phyloP scores from a whole-genome alignment of 2,888 invertebrate genomes.

The Tetheella fluctuosa region DNA sequence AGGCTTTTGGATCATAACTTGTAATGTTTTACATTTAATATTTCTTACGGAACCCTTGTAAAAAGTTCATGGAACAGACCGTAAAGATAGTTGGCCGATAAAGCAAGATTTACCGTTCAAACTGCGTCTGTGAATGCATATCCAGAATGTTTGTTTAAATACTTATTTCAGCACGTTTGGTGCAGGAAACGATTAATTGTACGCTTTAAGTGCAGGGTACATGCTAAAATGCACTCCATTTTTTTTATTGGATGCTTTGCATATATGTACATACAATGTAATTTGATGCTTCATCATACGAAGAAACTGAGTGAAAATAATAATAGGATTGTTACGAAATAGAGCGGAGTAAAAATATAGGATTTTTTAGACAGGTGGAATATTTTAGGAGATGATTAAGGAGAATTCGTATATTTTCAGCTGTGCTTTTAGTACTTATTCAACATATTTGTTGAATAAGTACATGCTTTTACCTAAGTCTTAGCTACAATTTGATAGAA shows the following conservation, averaged over 20 bases:
- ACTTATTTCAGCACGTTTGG: conserved; percentile 32
- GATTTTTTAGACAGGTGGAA: no score
- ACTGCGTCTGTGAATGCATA: conserved; percentile 22
- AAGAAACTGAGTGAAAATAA: neutral
- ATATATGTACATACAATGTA: no score
- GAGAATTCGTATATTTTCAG: no score
- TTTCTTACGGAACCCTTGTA: conserved; percentile 19
- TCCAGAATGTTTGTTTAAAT: conserved; percentile 44
- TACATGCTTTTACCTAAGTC: no score
- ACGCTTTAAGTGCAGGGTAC: conserved; percentile 25
- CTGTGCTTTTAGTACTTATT: no score
- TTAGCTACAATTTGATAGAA: no score
- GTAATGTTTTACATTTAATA: conserved; percentile 13
- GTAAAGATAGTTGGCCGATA: conserved; percentile 49
- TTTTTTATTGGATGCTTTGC: neutral
- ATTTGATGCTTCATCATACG: neutral
- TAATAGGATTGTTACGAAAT: neutral
- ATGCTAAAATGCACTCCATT: conserved; percentile 21
- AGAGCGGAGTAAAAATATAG: no score
- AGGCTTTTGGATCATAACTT: no score
- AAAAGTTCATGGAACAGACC: conserved; percentile 25
- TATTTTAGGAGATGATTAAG: no score
- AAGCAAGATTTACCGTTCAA: conserved; percentile 49
- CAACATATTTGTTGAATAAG: no score
- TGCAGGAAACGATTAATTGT: conserved; percentile 32